Evolutionary conservation across 2,888 invertebrate genomes (phyloP).

Genomic region (Polydrusus pterygomalis): DNA sequence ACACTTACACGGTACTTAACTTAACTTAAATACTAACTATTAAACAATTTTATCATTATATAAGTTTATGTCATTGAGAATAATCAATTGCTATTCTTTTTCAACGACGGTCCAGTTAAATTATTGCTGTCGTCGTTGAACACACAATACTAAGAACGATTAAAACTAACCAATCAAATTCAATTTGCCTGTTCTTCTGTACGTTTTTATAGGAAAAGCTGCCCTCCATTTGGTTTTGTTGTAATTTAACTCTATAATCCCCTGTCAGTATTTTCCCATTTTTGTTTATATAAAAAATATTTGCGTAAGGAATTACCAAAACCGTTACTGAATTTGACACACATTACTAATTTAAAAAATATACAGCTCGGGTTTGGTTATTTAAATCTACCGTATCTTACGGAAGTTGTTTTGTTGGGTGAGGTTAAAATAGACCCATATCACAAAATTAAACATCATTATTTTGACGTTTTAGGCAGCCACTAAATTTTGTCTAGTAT

Average conservation of each 20-base stretch:
- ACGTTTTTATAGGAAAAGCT: too few relatives aligned
- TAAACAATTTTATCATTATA: too few relatives aligned
- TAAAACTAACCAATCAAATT: too few relatives aligned
- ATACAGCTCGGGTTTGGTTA: background rate
- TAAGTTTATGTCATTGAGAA: too few relatives aligned
- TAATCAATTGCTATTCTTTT: too few relatives aligned
- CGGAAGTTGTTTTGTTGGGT: background rate
- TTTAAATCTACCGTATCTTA: background rate
- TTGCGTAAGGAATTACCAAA: conserved; percentile 8
- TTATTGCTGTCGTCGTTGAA: too few relatives aligned
- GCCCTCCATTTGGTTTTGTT: too few relatives aligned
- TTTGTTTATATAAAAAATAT: background rate
- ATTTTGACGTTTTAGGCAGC: conserved; percentile 20
- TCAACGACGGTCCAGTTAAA: too few relatives aligned
- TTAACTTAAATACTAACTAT: too few relatives aligned
- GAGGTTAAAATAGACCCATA: conserved; percentile 16
- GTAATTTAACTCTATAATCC: background rate
- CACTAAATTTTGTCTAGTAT: conserved; percentile 23
- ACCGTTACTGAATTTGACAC: background rate
- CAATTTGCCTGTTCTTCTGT: too few relatives aligned
- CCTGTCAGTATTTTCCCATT: background rate
- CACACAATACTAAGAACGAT: too few relatives aligned
- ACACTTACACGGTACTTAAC: too few relatives aligned
- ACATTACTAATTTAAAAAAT: background rate
- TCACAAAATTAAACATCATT: conserved; percentile 22